Evolutionary conservation across 2,113 vertebrate genomes (phyloP).

Genomic region (Electrona antarctica): DNA sequence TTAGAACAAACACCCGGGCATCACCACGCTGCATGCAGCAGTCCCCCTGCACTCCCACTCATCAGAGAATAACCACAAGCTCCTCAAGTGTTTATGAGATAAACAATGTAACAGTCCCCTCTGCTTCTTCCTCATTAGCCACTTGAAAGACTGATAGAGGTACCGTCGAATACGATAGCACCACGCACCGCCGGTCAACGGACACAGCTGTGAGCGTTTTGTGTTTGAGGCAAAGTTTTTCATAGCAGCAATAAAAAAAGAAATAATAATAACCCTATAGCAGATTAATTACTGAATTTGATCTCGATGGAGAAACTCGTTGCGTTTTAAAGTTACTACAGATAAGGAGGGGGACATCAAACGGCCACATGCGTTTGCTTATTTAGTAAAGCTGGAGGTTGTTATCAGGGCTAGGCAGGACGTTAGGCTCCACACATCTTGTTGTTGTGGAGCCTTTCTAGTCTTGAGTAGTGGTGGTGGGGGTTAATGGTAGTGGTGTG

Average conservation of each 20-base stretch:
- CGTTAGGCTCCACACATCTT: slow-evolving; percentile 73
- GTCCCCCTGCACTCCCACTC: not conserved
- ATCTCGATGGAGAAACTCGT: slow-evolving; percentile 69
- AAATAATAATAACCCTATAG: slow-evolving; percentile 15
- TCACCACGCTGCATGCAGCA: too few relatives aligned
- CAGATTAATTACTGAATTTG: slow-evolving; percentile 79
- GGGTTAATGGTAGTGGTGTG: slow-evolving; percentile 51
- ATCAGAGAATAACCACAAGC: slow-evolving; percentile 31
- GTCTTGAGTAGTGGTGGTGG: slow-evolving; percentile 53
- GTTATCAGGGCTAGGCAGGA: slow-evolving; percentile 86
- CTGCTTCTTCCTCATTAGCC: slow-evolving; percentile 61
- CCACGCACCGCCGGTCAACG: slow-evolving; percentile 12
- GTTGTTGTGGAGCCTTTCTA: slow-evolving; percentile 75
- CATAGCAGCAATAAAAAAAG: slow-evolving; percentile 60
- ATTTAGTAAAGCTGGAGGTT: slow-evolving; percentile 85
- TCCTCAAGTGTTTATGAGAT: slow-evolving; percentile 26
- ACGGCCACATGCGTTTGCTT: slow-evolving; percentile 88
- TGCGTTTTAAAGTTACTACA: slow-evolving; percentile 71
- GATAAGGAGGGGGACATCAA: slow-evolving; percentile 84
- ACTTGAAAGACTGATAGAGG: slow-evolving; percentile 55
- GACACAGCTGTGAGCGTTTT: slow-evolving; percentile 51
- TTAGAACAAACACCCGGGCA: not conserved
- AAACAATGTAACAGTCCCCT: slow-evolving; percentile 40
- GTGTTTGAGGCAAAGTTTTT: slow-evolving; percentile 65
- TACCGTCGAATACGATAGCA: slow-evolving; percentile 37